Conservation (phyloP, 2,113 vertebrate species). For the Gobio gobio region DNA sequence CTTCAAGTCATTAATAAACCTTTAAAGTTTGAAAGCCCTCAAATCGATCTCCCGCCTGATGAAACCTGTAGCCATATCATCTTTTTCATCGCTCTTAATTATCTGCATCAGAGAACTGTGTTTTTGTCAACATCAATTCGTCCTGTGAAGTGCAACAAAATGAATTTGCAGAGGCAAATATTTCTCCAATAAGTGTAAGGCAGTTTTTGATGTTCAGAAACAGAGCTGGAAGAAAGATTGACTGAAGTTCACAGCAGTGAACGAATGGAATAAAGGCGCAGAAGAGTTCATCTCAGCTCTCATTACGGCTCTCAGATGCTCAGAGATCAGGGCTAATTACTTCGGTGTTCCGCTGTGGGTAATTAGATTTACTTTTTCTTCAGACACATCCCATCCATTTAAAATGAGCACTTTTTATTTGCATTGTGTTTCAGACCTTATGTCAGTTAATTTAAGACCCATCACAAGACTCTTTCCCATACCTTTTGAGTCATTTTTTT, state of each 20-base stretch:
- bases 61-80: not conserved
- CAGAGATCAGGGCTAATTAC: not conserved
- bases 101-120: not conserved
- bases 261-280: not conserved
- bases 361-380: conserved; percentile 3
- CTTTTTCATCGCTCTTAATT: not conserved
- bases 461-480: not conserved
- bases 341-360: not conserved
- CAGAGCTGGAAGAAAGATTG: not conserved
- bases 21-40: conserved; percentile 1
- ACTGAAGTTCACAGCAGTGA: not conserved
- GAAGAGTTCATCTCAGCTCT: not conserved
- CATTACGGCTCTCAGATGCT: conserved; percentile 24
- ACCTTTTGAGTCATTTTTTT: not conserved
- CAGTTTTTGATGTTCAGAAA: conserved; percentile 5
- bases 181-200: not conserved
- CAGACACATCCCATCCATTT: conserved; percentile 15
- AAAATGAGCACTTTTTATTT: not conserved
- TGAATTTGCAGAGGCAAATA: not conserved
- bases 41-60: conserved; percentile 26
- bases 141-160: conserved; percentile 5
- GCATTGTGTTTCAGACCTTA: not conserved
- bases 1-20: conserved; percentile 1
- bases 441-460: not conserved
- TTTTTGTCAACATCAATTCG: not conserved